Base-by-base conservation (phyloP, 37 sponge, comb jelly and placozoan species). In the Mnemiopsis leidyi region DNA sequence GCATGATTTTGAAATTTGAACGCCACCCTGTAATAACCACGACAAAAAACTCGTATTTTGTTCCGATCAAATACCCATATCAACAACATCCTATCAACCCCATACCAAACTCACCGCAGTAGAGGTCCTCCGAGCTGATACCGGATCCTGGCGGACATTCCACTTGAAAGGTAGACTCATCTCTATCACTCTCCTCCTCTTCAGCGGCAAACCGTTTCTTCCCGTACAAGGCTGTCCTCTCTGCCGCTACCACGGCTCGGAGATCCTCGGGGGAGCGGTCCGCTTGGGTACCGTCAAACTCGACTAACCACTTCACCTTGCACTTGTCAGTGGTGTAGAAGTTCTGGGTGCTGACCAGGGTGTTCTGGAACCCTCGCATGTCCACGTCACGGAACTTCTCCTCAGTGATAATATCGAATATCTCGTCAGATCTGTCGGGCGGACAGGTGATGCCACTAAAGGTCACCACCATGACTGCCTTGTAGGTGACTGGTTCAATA, bases 241-340 rank as follows among this genome's bases (percentile, higher is more conserved):
- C 79, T 20, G 26, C 36, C 5, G 32, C 33, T 13, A 20, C 36
- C 36, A 77, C 79, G 0, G 1, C 32, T 1, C 33, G 26, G 36
- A 77, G 35, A 20, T 77, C 79, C 33, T 77, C 36, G 1, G 79
- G 20, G 33, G 34, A 2, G 33, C 26, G 36, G 36, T 28, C 35
- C 32, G 7, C 36, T 5, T 77, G 20, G 20, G 79, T 31, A 1
- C 1, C 79, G 36, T 77, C 79, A 5, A 13, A 26, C 36, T 77
- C 79, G 1, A 77, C 33, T 36, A 77, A 16, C 79, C 79, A 77
- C 79, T 77, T 32, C 33, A 77, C 0, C 36, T 32, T 26, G 79
- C 79, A 77, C 79, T 34, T 77, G 35, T 77, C 79, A 16, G 1
- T 1, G 18, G 79, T 77, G 79, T 77, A 77, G 79, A 77, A 77